Conservation (phyloP, 2,797 vertebrate genomes). For the Sebastes steindachneri region DNA sequence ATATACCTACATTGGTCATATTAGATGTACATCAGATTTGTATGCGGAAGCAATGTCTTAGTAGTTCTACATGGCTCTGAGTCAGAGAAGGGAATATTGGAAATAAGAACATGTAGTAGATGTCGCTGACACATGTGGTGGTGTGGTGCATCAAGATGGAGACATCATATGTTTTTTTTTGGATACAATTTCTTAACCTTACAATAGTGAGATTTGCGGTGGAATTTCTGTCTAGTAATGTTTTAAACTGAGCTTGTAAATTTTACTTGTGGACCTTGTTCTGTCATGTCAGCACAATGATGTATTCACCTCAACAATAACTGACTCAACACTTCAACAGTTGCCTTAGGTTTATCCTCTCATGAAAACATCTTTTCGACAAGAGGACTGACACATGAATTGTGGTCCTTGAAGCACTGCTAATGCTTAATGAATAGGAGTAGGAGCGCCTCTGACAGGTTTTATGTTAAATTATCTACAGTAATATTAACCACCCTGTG, state of each 20-base stretch:
- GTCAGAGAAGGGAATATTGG: neutral
- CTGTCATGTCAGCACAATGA: neutral
- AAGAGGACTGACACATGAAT: constrained; percentile 30
- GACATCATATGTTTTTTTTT: neutral
- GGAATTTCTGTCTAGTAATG: neutral
- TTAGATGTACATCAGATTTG: neutral
- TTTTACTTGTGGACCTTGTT: neutral
- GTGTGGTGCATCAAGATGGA: neutral
- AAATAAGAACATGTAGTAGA: neutral
- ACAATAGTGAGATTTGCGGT: neutral
- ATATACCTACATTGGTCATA: neutral
- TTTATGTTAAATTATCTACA: constrained; percentile 35
- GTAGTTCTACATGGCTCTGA: neutral
- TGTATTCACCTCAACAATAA: neutral
- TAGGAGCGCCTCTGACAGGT: constrained; percentile 5
- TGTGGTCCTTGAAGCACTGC: constrained; percentile 27
- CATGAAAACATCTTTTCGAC: constrained; percentile 22
- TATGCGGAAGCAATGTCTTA: neutral
- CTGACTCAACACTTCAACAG: constrained; percentile 9
- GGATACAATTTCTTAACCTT: neutral
- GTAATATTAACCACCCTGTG: constrained; percentile 28
- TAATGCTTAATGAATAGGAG: constrained; percentile 35
- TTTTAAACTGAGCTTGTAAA: neutral
- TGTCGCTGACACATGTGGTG: neutral
- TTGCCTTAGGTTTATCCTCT: constrained; percentile 13